Conservation (phyloP, 2,113 vertebrate genomes). For the Gallinago media region DNA sequence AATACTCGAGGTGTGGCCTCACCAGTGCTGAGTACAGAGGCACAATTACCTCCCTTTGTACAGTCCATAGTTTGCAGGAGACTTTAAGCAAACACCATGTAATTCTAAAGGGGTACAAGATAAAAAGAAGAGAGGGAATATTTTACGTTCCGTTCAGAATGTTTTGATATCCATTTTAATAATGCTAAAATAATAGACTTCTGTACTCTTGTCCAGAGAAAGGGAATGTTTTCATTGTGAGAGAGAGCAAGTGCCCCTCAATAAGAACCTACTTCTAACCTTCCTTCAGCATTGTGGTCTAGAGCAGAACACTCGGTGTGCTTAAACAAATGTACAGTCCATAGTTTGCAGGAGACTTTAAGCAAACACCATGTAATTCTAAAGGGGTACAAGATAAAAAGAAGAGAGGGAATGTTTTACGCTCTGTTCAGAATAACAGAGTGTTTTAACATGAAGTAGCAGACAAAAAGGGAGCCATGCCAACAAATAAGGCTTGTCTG, state of each 20-base stretch:
- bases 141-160: neutral
- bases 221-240: neutral
- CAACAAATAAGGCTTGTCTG: neutral
- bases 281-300: neutral
- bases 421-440: neutral
- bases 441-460: neutral
- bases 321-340: neutral
- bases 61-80: too few species aligned
- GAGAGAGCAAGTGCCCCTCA: neutral
- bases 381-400: neutral
- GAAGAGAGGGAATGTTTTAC: neutral
- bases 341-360: neutral
- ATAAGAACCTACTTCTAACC: neutral
- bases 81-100: too few species aligned
- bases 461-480: neutral
- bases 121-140: too few species aligned
- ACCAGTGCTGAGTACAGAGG: too few species aligned
- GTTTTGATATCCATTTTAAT: neutral
- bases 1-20: too few species aligned
- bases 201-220: neutral
- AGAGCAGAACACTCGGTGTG: neutral
- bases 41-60: too few species aligned
- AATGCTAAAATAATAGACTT: neutral
- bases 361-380: neutral
- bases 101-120: too few species aligned